Evolutionary conservation across 2,888 invertebrate species (phyloP), one percentile per base, ranked within the genome.

Genomic region (Anthophora plumipes): DNA sequence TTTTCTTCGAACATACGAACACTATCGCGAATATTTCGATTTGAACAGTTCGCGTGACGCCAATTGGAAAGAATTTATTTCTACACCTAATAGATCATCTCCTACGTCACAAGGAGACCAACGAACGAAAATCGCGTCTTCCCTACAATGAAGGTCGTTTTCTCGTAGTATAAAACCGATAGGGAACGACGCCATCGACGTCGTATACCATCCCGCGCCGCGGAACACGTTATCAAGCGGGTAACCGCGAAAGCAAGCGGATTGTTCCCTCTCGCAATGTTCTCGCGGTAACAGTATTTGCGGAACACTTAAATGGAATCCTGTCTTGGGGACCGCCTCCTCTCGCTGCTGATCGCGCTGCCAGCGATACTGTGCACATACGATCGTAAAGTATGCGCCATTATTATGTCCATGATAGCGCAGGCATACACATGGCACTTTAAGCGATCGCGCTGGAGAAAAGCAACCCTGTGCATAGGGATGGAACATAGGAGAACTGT

Each of bases 281-380:
- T 67, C 68, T 85, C 82, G 81, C 80, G 85, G 87, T 89, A 90
- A 89, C 88, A 87, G 88, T 90, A 90, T 90, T 90, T 90, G 87
- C 90, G 77, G 87, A 90, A 90, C 90, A 90, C 91, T 90, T 88
- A 88, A 86, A 87, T 81, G 82, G 82, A 84, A 86, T 87, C 88
- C 82, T 73, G 80, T 80, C 80, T 55, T 78, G 50, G 76, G 57
- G 67, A 59, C 76, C 75, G 73, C 46, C 64, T 31, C n/a, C 31
- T 63, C 80, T 54, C 66, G 46, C 61, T 41, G 43, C 31, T 43
- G 55, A 43, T 17, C 59, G 79, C 68, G 72, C 50, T 50, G 67
- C 67, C 72, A 76, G 60, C 81, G 83, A 86, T 87, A 87, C 85
- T 73, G 50, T 63, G 59, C 82, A 71, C 73, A 72, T 43, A 80